Evolutionary conservation across 2,888 invertebrate species (phyloP).

Genomic region (Hyposoter didymator): DNA sequence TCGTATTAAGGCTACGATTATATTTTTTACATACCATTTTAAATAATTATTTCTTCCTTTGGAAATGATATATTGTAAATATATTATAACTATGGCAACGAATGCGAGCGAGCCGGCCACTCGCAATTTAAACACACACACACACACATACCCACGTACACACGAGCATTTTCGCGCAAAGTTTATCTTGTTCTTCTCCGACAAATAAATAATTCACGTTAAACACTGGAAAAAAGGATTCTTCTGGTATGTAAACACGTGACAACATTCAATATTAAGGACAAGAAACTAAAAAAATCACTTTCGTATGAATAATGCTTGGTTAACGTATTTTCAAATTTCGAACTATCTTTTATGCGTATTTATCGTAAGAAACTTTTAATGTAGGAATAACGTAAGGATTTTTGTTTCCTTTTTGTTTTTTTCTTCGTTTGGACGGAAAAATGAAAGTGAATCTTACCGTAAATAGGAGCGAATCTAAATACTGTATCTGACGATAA

Average conservation of each 20-base stretch:
- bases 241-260: conserved; percentile 3
- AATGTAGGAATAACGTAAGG: conserved; percentile 57
- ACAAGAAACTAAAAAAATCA: conserved; percentile 33
- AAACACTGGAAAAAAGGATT: conserved; percentile 24
- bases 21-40: conserved; percentile 69
- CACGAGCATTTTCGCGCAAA: conserved; percentile 42
- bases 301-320: conserved; percentile 47
- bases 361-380: conserved; percentile 50
- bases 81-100: conserved; percentile 55
- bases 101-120: conserved; percentile 53
- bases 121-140: conserved; percentile 35
- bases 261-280: conserved; percentile 29
- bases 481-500: conserved; percentile 48
- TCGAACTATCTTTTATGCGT: conserved; percentile 49
- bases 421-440: conserved; percentile 50
- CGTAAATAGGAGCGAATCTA: conserved; percentile 41
- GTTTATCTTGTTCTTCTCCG: conserved; percentile 4
- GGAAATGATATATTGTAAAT: conserved; percentile 61
- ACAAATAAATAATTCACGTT: conserved; percentile 33
- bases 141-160: conserved; percentile 27
- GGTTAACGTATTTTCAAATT: conserved; percentile 22
- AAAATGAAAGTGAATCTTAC: conserved; percentile 60
- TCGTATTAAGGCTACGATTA: conserved; percentile 68
- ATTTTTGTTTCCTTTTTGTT: conserved; percentile 30
- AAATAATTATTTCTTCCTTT: conserved; percentile 60